These are phyloP conservation scores for Escarpia spicata DNA, from an alignment of 2,888 invertebrate genomes.

Conservation along the genomic window DNA sequence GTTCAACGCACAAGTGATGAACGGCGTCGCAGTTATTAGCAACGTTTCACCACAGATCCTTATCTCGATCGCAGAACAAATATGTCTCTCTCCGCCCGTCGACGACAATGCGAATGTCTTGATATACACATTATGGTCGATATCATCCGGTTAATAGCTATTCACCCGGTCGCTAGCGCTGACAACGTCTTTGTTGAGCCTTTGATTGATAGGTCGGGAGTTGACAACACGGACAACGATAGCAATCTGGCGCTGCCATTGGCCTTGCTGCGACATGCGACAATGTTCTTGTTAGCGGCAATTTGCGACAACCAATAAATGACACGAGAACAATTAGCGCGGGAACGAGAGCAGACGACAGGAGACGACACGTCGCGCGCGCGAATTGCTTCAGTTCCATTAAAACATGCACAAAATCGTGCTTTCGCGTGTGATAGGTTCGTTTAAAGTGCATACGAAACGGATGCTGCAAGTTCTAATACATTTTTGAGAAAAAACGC, in stretches of 20 bases:
- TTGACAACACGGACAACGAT: background rate
- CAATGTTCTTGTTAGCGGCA: constrained; percentile 2
- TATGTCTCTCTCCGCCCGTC: background rate
- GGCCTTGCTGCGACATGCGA: background rate
- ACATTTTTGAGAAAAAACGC: too few species aligned
- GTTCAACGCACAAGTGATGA: background rate
- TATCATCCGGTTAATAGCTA: background rate
- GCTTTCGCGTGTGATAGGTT: too few species aligned
- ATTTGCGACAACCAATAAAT: background rate
- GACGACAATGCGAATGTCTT: background rate
- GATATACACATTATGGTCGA: constrained; percentile 3
- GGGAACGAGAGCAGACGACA: background rate
- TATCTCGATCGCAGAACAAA: background rate
- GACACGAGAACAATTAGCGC: background rate
- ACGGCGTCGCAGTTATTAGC: background rate
- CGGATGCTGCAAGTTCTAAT: too few species aligned
- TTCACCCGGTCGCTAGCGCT: background rate
- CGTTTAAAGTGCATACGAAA: too few species aligned
- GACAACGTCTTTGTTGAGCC: background rate
- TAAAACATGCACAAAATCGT: background rate
- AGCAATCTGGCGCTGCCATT: background rate
- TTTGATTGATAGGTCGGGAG: background rate
- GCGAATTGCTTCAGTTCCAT: background rate
- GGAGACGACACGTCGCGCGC: background rate
- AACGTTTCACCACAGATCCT: background rate